A percentile compares a stretch with the other conserved stretches of the same genome.
Evolutionary conservation across 2,113 vertebrate genomes (phyloP).

Genomic region (Corapipo altera): DNA sequence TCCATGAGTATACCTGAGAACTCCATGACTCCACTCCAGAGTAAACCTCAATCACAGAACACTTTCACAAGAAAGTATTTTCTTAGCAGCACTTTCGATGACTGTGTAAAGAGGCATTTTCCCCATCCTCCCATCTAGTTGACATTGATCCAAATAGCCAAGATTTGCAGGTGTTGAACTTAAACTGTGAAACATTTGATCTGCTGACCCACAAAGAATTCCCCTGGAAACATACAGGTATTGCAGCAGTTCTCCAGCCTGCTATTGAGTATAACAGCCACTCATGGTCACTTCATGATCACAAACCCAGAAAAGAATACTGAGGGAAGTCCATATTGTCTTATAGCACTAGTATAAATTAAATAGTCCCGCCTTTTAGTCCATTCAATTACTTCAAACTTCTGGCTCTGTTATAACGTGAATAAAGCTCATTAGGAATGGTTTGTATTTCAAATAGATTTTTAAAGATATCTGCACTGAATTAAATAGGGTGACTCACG

Average conservation of each 20-base stretch:
- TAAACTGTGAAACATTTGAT: conserved; percentile 49
- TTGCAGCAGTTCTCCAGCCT: conserved; percentile 1
- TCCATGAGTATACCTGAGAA: conserved; percentile 17
- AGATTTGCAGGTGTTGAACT: conserved; percentile 55
- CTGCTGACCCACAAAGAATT: conserved; percentile 53
- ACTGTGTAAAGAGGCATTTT: conserved; percentile 16
- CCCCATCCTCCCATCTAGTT: conserved; percentile 18
- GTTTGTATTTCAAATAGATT: not conserved
- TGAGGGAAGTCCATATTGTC: not conserved
- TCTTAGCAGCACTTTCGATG: conserved; percentile 24
- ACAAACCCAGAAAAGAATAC: not conserved
- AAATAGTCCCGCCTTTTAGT: not conserved
- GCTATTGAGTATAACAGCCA: not conserved
- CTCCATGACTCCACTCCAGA: not conserved
- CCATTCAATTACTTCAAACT: not conserved
- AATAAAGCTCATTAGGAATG: not conserved
- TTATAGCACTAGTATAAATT: not conserved
- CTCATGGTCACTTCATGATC: not conserved
- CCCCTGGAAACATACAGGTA: not conserved
- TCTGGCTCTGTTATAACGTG: not conserved
- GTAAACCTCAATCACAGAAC: conserved; percentile 11
- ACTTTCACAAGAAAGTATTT: not conserved
- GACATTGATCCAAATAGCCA: conserved; percentile 28
- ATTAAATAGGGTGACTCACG: not conserved
- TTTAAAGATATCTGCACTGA: not conserved